A percentile compares a stretch with the other conserved stretches of the same genome.
These are phyloP conservation scores for Apostichopus californicus DNA, from an alignment of 35 echinoderm and acorn worm species.

Conservation along the genomic window DNA sequence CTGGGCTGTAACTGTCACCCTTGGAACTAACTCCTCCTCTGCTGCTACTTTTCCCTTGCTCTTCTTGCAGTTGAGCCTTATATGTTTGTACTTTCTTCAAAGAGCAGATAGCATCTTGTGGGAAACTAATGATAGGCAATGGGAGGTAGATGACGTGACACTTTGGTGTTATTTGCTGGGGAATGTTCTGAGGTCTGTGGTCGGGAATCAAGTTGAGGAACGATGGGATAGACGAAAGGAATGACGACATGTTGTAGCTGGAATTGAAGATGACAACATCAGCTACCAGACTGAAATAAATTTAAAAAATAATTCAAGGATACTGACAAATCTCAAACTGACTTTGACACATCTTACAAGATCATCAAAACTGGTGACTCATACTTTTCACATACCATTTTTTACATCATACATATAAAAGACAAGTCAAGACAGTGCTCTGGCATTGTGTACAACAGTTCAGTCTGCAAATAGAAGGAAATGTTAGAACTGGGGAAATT, in stretches of 20 bases:
- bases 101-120: not conserved
- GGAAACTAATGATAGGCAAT: constrained; percentile 43
- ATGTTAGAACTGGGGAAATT: too few species aligned
- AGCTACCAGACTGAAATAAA: constrained; percentile 77
- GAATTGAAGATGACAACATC: constrained; percentile 90
- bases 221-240: constrained; percentile 75
- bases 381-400: too few species aligned
- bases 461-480: too few species aligned
- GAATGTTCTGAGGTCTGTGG: constrained; percentile 58
- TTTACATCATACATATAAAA: too few species aligned
- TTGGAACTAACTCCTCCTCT: too few species aligned
- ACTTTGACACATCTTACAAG: not conserved
- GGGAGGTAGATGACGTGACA: constrained; percentile 87
- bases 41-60: too few species aligned
- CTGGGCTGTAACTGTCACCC: not conserved
- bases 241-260: constrained; percentile 89
- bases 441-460: too few species aligned
- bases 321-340: not conserved
- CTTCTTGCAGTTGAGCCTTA: too few species aligned
- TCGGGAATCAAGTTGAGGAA: constrained; percentile 92
- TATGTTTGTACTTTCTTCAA: not conserved
- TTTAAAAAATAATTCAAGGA: not conserved
- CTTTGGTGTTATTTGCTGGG: constrained; percentile 79
- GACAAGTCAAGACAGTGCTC: too few species aligned
- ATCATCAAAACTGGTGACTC: not conserved